phyloP scores from a whole-genome alignment of 2,888 invertebrate genomes.

The Drosophila parthenogenetica region DNA sequence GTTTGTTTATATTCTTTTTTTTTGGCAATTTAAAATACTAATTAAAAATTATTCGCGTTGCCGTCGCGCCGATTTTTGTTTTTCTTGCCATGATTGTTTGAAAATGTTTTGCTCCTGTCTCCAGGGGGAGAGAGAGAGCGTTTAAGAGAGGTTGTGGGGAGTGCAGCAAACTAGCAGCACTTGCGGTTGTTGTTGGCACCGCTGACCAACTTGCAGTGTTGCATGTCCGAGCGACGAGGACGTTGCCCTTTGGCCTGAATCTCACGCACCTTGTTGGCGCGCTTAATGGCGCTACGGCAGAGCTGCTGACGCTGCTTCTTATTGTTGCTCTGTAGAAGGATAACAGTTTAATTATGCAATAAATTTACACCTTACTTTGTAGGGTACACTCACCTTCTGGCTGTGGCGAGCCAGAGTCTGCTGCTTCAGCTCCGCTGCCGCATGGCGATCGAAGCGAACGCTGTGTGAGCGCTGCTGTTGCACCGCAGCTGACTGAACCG shows the following conservation, averaged over 20 bases:
- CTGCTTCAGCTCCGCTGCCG: slow-evolving; percentile 81
- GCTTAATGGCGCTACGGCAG: slow-evolving; percentile 86
- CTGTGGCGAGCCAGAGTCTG: slow-evolving; percentile 79
- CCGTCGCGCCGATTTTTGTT: slow-evolving; percentile 47
- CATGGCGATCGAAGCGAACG: slow-evolving; percentile 78
- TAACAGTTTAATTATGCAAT: background rate
- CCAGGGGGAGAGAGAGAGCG: slow-evolving; percentile 20
- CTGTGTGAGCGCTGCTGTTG: slow-evolving; percentile 55
- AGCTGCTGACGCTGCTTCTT: slow-evolving; percentile 85
- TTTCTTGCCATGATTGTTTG: slow-evolving; percentile 68
- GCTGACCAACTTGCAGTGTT: slow-evolving; percentile 86
- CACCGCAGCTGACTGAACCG: slow-evolving; percentile 28
- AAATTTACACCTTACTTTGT: too few species aligned
- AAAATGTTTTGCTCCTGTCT: slow-evolving; percentile 44
- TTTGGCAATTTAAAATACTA: slow-evolving; percentile 75
- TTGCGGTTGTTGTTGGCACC: slow-evolving; percentile 88
- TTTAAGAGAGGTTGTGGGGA: slow-evolving; percentile 15
- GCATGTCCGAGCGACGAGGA: slow-evolving; percentile 86
- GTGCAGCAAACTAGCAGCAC: slow-evolving; percentile 84
- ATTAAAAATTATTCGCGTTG: slow-evolving; percentile 72
- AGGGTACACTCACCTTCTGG: slow-evolving; percentile 79
- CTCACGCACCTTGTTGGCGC: slow-evolving; percentile 87
- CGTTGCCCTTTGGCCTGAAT: slow-evolving; percentile 86
- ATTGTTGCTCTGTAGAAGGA: slow-evolving; percentile 81
- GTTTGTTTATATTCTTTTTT: slow-evolving; percentile 44